Evolutionary conservation across 2,888 invertebrate genomes (phyloP), one percentile per base, ranked within the genome.

Genomic region (Myopa testacea): DNA sequence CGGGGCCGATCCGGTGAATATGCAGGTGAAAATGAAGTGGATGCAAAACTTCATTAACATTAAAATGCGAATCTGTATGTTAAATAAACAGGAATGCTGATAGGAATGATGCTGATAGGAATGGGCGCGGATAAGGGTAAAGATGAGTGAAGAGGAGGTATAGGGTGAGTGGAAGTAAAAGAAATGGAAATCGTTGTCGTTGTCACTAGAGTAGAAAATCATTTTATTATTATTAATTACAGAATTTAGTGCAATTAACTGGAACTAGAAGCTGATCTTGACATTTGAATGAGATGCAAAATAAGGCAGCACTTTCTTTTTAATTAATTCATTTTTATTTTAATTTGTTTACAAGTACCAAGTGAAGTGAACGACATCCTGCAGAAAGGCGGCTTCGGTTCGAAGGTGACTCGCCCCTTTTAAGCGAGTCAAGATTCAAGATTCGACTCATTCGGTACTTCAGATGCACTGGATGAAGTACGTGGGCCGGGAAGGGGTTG

Each of bases 31-130:
- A 38, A 14, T 4, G n/a, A 69, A 52, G 52, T 69, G 52, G 16
- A 52, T 52, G 52, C 26, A 69, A 69, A 69, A 69, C 69, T 45
- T 50, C 8, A 69, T 69, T 45, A 68, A 40, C 45, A 45, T 40
- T 50, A 19, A 40, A 40, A 45, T 26, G 26, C 26, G 45, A 26
- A 26, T 4, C 14, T 14, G 4, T 62, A 19, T 12, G 62, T 65
- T 65, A 65, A 65, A 8, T 34, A 37, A 26, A 65, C 10, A 19
- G 26, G 16, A 65, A 37, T 65, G 38, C 37, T 4, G 26, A 19
- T 10, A 4, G 7, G 34, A 6, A 26, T 26, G 62, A 62, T 4
- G 55, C 4, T n/a, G 6, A 4, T 0, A 16, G 55, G n/a, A 55
- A 50, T 14, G 50, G 16, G 58, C 1, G n/a, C 16, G 1, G n/a